Base-by-base conservation (phyloP, 2,113 vertebrate species). In the Hydropotes inermis region DNA sequence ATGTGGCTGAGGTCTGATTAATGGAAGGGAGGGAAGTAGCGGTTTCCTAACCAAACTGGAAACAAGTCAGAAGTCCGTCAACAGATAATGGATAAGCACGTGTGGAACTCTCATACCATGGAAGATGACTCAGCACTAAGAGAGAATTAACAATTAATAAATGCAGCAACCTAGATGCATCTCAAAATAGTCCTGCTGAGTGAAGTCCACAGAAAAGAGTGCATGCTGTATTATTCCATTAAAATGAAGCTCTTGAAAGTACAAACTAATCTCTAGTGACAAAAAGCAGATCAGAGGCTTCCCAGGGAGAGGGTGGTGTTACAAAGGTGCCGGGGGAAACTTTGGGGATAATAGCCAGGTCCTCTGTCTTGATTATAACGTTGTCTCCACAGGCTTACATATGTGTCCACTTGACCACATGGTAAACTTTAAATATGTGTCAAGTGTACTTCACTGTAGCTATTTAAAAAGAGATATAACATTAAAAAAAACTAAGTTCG, bases 71-170 rank as follows among this genome's bases (percentile, higher is more conserved):
- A 33, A 14, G 4, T 50, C 60, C 2, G 1, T 47, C 52, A 74
- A 6, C 28, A 92, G 58, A 4, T 15, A 54, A 47, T 43, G 25
- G 61, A 84, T 25, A 14, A 52, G 3, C 21, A 15, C 12, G 17
- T 3, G 2, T 30, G 21, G 10, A 2, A 2, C 16, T 45, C 10
- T 23, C 45, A 23, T 3, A 5, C 2, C 21, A 27, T 3, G 19
- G 13, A 58, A 55, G 7, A 85, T 11, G 28, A 30, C 21, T 43
- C 27, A 82, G 60, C 28, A 27, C 17, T 3, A 2, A 27, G 9
- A 57, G 11, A 54, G 15, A 64, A 43, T 15, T 84, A 36, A 28
- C 6, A 8, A 52, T 7, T 39, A 15, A 54, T 33, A 45, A 60
- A 54, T 15, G 16, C 14, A 57, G 6, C 16, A 12, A 50, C 19